Conservation (phyloP, 2,113 vertebrate species). For the Sinocyclocheilus anshuiensis region DNA sequence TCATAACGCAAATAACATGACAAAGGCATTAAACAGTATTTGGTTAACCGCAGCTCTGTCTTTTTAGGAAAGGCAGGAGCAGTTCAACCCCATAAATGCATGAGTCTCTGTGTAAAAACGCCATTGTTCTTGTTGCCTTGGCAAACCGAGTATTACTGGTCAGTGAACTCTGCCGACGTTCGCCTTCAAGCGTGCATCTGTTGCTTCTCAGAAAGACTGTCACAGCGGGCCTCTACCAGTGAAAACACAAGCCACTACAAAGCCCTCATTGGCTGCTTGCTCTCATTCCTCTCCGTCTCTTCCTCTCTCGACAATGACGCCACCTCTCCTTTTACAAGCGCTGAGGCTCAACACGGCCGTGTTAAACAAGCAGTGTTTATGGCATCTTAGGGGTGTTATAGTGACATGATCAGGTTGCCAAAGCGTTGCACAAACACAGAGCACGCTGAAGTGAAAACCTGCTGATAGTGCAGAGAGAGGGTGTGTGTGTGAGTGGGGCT, state of each 20-base stretch:
- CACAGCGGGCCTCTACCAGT: slow-evolving; percentile 31
- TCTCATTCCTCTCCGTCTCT: background rate
- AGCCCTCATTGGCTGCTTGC: slow-evolving; percentile 30
- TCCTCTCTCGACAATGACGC: slow-evolving; percentile 18
- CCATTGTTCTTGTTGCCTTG: slow-evolving; percentile 38
- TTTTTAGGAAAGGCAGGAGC: background rate
- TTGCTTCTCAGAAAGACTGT: slow-evolving; percentile 44
- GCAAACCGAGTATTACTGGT: slow-evolving; percentile 7
- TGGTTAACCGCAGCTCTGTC: background rate
- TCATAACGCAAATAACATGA: slow-evolving; percentile 9
- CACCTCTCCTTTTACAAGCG: slow-evolving; percentile 48
- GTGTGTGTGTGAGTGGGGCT: slow-evolving; percentile 53
- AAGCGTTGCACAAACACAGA: slow-evolving; percentile 67
- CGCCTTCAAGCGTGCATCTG: slow-evolving; percentile 11
- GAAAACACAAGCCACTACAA: slow-evolving; percentile 43
- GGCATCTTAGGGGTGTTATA: slow-evolving; percentile 51
- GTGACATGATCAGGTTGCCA: slow-evolving; percentile 47
- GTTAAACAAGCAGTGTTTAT: slow-evolving; percentile 51
- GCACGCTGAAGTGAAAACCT: slow-evolving; percentile 67
- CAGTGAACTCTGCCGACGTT: background rate
- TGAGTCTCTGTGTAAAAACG: background rate
- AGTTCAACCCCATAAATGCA: background rate
- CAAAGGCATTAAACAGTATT: background rate
- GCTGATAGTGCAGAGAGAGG: slow-evolving; percentile 68
- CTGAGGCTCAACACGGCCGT: background rate